Evolutionary conservation across 2,113 vertebrate species (phyloP).

Genomic region (Perca schrenkii): DNA sequence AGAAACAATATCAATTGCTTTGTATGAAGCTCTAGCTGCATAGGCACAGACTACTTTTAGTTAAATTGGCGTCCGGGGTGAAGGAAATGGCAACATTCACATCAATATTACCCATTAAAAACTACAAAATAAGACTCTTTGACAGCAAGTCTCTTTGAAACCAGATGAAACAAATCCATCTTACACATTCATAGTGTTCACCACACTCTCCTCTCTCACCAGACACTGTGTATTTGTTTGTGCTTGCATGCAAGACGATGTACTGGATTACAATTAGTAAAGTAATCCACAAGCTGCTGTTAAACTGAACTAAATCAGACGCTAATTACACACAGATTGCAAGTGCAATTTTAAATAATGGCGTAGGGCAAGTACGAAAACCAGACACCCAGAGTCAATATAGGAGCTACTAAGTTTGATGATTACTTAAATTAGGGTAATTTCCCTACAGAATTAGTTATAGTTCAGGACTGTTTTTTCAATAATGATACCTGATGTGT

Average conservation of each 20-base stretch:
- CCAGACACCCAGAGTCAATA: not conserved
- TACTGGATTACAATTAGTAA: conserved; percentile 12
- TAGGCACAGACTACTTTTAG: not conserved
- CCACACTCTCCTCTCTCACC: not conserved
- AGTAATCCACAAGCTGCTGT: not conserved
- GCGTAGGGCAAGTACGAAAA: not conserved
- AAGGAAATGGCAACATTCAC: conserved; percentile 32
- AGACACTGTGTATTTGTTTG: conserved; percentile 4
- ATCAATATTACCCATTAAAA: conserved; percentile 34
- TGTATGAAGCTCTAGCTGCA: not conserved
- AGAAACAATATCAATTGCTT: not conserved
- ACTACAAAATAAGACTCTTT: conserved; percentile 34
- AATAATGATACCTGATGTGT: not conserved
- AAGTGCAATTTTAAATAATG: not conserved
- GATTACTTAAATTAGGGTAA: not conserved
- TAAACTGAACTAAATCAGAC: not conserved
- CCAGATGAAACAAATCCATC: conserved; percentile 40
- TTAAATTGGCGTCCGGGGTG: conserved; percentile 37
- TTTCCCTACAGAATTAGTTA: not conserved
- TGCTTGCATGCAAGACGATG: not conserved
- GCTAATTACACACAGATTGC: not conserved
- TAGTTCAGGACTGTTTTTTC: not conserved
- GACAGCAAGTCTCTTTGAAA: conserved; percentile 49
- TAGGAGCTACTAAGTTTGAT: not conserved
- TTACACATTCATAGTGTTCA: not conserved